These are phyloP conservation scores for Tenebrio molitor DNA, from an alignment of 1,140 invertebrate genomes.

Conservation along the genomic window DNA sequence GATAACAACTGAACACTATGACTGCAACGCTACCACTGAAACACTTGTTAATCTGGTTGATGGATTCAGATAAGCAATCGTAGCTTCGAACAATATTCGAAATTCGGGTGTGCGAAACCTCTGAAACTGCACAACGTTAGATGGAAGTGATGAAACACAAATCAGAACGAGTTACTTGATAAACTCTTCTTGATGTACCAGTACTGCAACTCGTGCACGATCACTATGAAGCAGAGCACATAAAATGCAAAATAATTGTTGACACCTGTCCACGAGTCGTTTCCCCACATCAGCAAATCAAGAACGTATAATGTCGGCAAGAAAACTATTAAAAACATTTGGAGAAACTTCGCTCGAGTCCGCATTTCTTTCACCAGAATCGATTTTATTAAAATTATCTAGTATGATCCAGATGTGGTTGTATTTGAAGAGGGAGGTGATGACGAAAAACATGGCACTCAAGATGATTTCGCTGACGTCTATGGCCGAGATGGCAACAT, in stretches of 20 bases:
- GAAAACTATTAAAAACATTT: background rate
- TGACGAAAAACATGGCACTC: constrained; percentile 42
- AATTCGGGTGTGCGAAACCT: too few relatives aligned
- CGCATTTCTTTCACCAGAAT: background rate
- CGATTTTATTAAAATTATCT: constrained; percentile 43
- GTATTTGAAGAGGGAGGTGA: constrained; percentile 48
- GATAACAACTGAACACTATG: constrained; percentile 16
- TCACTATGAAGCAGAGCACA: background rate
- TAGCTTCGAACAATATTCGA: background rate
- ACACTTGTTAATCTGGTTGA: background rate
- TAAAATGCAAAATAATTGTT: constrained; percentile 29
- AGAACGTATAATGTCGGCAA: background rate
- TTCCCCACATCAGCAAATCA: constrained; percentile 21
- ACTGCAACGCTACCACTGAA: background rate
- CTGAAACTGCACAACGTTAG: too few relatives aligned
- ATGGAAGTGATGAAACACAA: too few relatives aligned
- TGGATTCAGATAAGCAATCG: background rate
- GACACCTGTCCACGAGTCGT: background rate
- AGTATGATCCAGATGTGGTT: constrained; percentile 42
- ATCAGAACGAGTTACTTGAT: too few relatives aligned
- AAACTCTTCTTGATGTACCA: background rate
- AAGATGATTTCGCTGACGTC: constrained; percentile 52
- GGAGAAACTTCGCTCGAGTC: background rate
- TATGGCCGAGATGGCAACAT: constrained; percentile 27
- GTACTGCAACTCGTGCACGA: constrained; percentile 7